Base-by-base conservation (phyloP, 2,797 vertebrate genomes). In the Eptatretus atami region DNA sequence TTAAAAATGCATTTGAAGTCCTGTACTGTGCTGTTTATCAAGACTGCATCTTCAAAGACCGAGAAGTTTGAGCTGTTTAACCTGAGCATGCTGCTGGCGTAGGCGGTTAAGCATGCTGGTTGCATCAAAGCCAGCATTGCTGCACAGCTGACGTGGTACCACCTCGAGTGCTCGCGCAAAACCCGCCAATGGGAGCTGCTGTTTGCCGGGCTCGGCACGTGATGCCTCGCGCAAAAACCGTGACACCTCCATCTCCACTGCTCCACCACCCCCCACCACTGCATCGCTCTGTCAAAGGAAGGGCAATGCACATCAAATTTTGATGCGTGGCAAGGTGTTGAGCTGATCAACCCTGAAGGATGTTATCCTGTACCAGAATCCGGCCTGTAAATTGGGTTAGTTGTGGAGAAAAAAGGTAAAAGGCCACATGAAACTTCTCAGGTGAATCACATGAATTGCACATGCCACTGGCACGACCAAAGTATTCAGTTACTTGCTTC, bases 41-140 rank as follows among this genome's bases (percentile, higher is more conserved):
- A 44, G 31, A 44, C 31, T 44, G 31, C 4, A 44, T 44, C 6
- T 44, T 44, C 31, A 44, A 44, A 44, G 31, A 44, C 31, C 31
- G 6, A 44, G 4, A 44, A 44, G 31, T 5, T 44, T 44, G 4
- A 44, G 31, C 31, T 44, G 31, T 44, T 44, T 4, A 44, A 94
- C 87, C 85, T 92, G 88, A 0, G 90, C 88, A 1, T 98, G 90
- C 69, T 82, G 90, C 63, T 87, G 87, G 0, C 87, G 76, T 52
- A 96, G 80, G 68, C 95, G 94, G 78, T 98, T 96, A 55, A 98
- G 79, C 70, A 98, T 90, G 76, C 96, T 98, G 69, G 92, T 96
- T 69, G 92, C 86, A 15, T 98, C 90, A 1, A 98, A 96, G 69
- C 92, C 90, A 1, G 92, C 90, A 3, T 98, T 98, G 77, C 96